phyloP scores from a whole-genome alignment of 2,888 invertebrate genomes.

The Helleia helle region DNA sequence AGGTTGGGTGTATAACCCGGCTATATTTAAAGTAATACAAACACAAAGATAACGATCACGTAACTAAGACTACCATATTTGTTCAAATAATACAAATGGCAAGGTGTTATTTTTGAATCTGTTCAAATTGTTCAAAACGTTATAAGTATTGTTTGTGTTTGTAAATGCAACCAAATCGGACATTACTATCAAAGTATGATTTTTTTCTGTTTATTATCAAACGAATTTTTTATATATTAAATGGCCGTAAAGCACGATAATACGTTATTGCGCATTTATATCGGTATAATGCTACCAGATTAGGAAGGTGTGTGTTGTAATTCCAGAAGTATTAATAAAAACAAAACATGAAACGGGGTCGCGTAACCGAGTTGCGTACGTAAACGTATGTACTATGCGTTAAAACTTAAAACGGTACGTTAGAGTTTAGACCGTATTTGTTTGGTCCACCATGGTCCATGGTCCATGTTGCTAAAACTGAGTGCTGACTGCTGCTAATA shows the following conservation, averaged over 20 bases:
- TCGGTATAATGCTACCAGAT: constrained; percentile 17
- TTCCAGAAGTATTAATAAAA: constrained; percentile 20
- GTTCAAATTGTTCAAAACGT: constrained; percentile 20
- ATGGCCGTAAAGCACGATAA: constrained; percentile 10
- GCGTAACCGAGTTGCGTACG: constrained; percentile 10
- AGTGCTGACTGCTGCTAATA: too few relatives aligned
- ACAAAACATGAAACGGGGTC: constrained; percentile 21
- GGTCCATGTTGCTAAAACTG: too few relatives aligned
- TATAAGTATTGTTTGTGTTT: constrained; percentile 24
- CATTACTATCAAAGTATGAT: too few relatives aligned
- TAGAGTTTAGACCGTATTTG: too few relatives aligned
- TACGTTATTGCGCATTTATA: constrained; percentile 20
- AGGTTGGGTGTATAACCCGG: constrained; percentile 44
- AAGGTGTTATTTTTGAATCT: constrained; percentile 24
- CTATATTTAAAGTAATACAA: constrained; percentile 29
- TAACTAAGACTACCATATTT: constrained; percentile 22
- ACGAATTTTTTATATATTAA: too few relatives aligned
- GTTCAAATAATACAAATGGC: constrained; percentile 30
- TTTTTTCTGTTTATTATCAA: too few relatives aligned
- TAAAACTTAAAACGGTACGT: too few relatives aligned
- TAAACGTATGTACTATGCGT: not conserved
- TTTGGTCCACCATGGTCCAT: too few relatives aligned
- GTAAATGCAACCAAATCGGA: constrained; percentile 13
- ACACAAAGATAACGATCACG: constrained; percentile 41
- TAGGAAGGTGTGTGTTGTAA: constrained; percentile 17